Evolutionary conservation across 1,140 invertebrate species (phyloP).

Genomic region (Drosophila kohkoa): DNA sequence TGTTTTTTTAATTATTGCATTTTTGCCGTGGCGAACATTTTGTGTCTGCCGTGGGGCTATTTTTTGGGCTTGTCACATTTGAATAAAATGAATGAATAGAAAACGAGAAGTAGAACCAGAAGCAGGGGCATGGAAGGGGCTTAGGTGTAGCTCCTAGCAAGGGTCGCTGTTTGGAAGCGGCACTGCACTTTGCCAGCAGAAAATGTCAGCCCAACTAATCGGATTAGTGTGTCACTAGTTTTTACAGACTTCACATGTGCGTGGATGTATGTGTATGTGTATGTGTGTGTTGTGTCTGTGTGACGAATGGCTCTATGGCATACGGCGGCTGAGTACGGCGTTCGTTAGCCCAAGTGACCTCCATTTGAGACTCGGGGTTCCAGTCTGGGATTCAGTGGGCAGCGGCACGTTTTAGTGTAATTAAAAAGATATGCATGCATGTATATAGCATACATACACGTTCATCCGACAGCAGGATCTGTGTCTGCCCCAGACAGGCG

Average conservation of each 20-base stretch:
- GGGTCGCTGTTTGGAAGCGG: slow-evolving; percentile 24
- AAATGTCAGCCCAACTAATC: slow-evolving; percentile 80
- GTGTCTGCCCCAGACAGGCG: slow-evolving; percentile 23
- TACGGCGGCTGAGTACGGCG: slow-evolving; percentile 40
- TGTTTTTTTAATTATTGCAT: slow-evolving; percentile 70
- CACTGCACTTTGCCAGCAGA: slow-evolving; percentile 65
- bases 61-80: slow-evolving; percentile 77
- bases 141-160: slow-evolving; percentile 23
- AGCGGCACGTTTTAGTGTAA: slow-evolving; percentile 80
- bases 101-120: not conserved
- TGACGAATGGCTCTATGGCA: slow-evolving; percentile 63
- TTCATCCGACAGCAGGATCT: not conserved
- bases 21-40: slow-evolving; percentile 18
- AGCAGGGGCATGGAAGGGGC: not conserved
- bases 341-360: slow-evolving; percentile 80
- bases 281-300: slow-evolving; percentile 36
- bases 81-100: slow-evolving; percentile 76
- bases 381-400: slow-evolving; percentile 43
- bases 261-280: slow-evolving; percentile 19
- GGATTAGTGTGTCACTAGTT: slow-evolving; percentile 78
- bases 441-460: slow-evolving; percentile 20
- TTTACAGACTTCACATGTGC: slow-evolving; percentile 41
- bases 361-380: slow-evolving; percentile 50
- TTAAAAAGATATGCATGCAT: slow-evolving; percentile 79
- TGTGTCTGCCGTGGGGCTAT: slow-evolving; percentile 32